Conservation (phyloP, 2,888 invertebrate species). For the Eurytoma adleriae region DNA sequence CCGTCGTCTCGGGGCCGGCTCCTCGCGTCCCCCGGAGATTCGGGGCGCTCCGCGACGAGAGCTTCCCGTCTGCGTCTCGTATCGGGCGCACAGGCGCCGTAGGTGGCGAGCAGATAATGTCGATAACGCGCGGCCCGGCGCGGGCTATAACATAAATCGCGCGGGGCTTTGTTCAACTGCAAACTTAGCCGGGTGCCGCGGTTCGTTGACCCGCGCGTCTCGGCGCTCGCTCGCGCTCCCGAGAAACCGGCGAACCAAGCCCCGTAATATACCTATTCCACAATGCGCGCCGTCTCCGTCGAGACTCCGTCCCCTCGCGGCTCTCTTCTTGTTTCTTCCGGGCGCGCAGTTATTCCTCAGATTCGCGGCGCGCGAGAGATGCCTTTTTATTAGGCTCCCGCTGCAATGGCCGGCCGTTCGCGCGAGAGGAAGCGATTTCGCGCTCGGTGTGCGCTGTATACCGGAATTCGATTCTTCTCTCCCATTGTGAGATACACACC, state of each 20-base stretch:
- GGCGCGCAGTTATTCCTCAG: slow-evolving; percentile 47
- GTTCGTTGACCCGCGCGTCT: slow-evolving; percentile 54
- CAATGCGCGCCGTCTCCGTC: slow-evolving; percentile 29
- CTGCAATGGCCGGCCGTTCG: slow-evolving; percentile 35
- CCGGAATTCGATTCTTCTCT: slow-evolving; percentile 10
- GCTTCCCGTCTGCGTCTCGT: slow-evolving; percentile 34
- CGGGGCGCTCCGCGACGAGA: slow-evolving; percentile 18
- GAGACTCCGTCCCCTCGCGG: slow-evolving; percentile 29
- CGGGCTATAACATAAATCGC: slow-evolving; percentile 53
- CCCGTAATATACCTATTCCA: slow-evolving; percentile 7
- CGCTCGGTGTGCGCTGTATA: neutral
- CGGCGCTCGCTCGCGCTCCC: slow-evolving; percentile 15
- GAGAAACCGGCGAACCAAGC: slow-evolving; percentile 27
- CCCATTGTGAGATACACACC: no score
- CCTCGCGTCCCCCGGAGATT: neutral
- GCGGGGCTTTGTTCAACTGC: slow-evolving; percentile 56
- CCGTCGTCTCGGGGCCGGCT: neutral
- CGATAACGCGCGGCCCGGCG: slow-evolving; percentile 56
- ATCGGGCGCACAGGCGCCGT: slow-evolving; percentile 48
- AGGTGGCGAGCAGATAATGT: slow-evolving; percentile 55
- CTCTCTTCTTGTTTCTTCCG: slow-evolving; percentile 13
- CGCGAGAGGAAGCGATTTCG: slow-evolving; percentile 16
- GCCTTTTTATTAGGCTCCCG: slow-evolving; percentile 26
- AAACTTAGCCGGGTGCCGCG: slow-evolving; percentile 40
- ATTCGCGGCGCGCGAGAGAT: slow-evolving; percentile 12